Evolutionary conservation across 2,888 invertebrate species (phyloP), one percentile per base, ranked within the genome.

Genomic region (Caenorhabditis japonica): DNA sequence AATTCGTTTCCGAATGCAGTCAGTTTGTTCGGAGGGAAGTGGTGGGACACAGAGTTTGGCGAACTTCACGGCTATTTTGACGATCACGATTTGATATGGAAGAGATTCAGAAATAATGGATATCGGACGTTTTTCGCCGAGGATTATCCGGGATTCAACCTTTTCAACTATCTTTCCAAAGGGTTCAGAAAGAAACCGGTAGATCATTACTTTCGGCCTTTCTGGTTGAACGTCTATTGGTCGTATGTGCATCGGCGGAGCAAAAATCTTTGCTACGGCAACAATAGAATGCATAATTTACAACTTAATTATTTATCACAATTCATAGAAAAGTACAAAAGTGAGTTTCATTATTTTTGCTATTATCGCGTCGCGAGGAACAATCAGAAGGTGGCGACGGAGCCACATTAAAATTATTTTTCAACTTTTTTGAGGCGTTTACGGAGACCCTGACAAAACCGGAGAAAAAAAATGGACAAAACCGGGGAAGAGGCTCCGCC

Each of bases 61-160:
- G 59, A 79, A 62, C 71, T 59, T 53, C 51, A 76, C 27, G 64
- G 69, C 4, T 82, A 68, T n/a, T 88, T 87, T 61, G 88, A 88
- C 69, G 76, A 86, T 23, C 87, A 88, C 71, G 75, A 85, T 12
- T 85, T 89, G 21, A 83, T 88, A n/a, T 89, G 89, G 89, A 87
- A 88, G 51, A 78, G 87, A 44, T 89, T 82, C 69, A n/a, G 53
- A 39, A 38, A 61, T 10, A 21, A 75, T 41, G 81, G 88, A 8
- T 89, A 88, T 75, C 72, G 83, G 13, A 89, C 89, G n/a, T 83
- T 87, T 43, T 88, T 88, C 49, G 88, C 88, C 0, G 89, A 89
- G 77, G 89, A 89, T 68, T 87, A 87, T 15, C 88, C 88, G 0
- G 81, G 83, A 34, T 88, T 87, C 56, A 87, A 88, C 53, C 85